These are phyloP conservation scores for Tanytarsus gracilentus DNA, from an alignment of 2,888 invertebrate species.

Conservation along the genomic window DNA sequence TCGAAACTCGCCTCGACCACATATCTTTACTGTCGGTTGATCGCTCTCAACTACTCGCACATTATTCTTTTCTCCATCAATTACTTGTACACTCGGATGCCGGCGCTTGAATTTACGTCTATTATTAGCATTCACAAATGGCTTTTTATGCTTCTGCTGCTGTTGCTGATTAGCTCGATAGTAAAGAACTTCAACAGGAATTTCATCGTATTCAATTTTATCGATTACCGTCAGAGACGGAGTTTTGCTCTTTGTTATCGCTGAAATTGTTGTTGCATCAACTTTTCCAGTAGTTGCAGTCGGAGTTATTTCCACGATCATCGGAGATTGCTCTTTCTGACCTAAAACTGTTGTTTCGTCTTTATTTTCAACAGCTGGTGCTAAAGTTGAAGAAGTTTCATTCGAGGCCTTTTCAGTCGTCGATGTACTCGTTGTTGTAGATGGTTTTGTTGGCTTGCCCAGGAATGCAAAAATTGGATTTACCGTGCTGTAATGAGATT, in stretches of 20 bases:
- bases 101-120: neutral
- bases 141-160: neutral
- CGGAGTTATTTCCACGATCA: neutral
- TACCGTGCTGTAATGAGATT: neutral
- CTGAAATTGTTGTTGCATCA: neutral
- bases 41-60: conserved; percentile 9
- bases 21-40: conserved; percentile 6
- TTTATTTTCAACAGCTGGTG: neutral
- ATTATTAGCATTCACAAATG: neutral
- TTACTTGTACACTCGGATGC: conserved; percentile 14
- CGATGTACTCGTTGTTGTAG: neutral
- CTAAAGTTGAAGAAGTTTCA: neutral
- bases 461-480: conserved; percentile 23
- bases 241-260: neutral
- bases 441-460: conserved; percentile 18
- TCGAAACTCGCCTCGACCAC: conserved; percentile 9
- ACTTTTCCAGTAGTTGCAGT: neutral
- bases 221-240: conserved; percentile 12
- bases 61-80: neutral
- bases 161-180: conserved; percentile 11
- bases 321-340: neutral
- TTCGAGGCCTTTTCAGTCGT: neutral
- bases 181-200: conserved; percentile 22
- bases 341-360: neutral
- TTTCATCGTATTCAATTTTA: conserved; percentile 25